Evolutionary conservation across 2,797 vertebrate genomes (phyloP).

Genomic region (Falco novaeseelandiae): DNA sequence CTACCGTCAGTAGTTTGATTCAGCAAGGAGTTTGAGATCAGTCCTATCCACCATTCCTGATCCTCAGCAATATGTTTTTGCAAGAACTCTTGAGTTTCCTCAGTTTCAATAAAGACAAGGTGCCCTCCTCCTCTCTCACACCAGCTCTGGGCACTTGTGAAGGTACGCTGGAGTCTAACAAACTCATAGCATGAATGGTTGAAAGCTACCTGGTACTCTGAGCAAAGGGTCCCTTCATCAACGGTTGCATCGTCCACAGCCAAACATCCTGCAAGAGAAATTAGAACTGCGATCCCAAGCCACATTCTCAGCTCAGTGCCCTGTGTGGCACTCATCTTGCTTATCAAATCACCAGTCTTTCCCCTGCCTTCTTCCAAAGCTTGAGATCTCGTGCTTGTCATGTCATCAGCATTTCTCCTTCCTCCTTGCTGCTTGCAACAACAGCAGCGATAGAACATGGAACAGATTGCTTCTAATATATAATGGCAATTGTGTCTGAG

Average conservation of each 20-base stretch:
- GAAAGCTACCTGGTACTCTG: constrained; percentile 84
- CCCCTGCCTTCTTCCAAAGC: constrained; percentile 72
- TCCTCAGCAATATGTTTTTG: constrained; percentile 81
- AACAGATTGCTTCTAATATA: neutral
- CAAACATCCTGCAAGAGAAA: constrained; percentile 42
- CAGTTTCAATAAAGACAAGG: constrained; percentile 86
- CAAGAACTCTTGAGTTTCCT: constrained; percentile 89
- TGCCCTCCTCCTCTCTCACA: constrained; percentile 92
- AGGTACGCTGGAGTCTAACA: constrained; percentile 79
- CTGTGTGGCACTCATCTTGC: neutral
- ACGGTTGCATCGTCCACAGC: neutral
- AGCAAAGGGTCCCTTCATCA: constrained; percentile 76
- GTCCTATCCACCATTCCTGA: constrained; percentile 91
- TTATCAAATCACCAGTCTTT: neutral
- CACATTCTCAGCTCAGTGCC: constrained; percentile 69
- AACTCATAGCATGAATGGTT: constrained; percentile 90
- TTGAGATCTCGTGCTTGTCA: constrained; percentile 52
- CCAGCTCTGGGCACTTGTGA: constrained; percentile 86
- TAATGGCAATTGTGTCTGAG: constrained; percentile 49
- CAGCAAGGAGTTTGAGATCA: constrained; percentile 77
- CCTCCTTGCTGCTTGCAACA: neutral
- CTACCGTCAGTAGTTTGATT: constrained; percentile 76
- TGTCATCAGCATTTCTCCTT: constrained; percentile 14
- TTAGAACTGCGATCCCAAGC: constrained; percentile 21
- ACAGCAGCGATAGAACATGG: neutral